These are phyloP conservation scores for Arnoldichthys spilopterus DNA, from an alignment of 2,797 vertebrate genomes.

Conservation along the genomic window DNA sequence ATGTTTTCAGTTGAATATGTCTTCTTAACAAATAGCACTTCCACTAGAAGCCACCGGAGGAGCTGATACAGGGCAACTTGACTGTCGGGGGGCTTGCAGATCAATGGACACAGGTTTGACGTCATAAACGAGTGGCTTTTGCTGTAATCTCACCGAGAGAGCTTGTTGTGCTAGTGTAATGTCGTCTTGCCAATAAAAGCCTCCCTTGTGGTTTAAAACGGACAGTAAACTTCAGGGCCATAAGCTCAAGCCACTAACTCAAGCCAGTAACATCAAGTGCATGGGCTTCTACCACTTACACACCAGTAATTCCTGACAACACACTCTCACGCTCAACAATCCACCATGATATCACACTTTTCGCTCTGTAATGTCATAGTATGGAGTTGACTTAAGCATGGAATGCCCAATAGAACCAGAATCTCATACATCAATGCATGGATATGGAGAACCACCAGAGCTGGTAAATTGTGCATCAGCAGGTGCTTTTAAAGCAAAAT, in stretches of 20 bases:
- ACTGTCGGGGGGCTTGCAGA: neutral
- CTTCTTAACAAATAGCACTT: neutral
- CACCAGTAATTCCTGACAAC: too few relatives aligned
- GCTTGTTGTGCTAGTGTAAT: neutral
- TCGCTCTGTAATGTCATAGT: too few relatives aligned
- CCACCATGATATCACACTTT: too few relatives aligned
- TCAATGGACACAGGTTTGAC: conserved; percentile 15
- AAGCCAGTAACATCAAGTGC: neutral
- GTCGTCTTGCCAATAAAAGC: neutral
- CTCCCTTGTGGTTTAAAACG: neutral
- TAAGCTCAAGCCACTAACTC: neutral
- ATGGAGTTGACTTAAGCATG: too few relatives aligned
- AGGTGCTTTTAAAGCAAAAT: neutral
- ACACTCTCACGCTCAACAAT: too few relatives aligned
- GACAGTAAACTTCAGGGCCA: neutral
- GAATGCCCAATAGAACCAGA: neutral
- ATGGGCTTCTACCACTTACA: neutral
- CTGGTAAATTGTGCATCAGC: neutral
- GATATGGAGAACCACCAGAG: neutral
- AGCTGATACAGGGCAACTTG: neutral
- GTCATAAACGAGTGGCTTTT: conserved; percentile 27
- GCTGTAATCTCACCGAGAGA: conserved; percentile 18
- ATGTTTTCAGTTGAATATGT: neutral
- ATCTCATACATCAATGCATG: neutral
- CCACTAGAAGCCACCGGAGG: neutral